A percentile compares a stretch with the other conserved stretches of the same genome.
Evolutionary conservation across 2,113 vertebrate genomes (phyloP).

Genomic region (Anarhynchus alexandrinus): DNA sequence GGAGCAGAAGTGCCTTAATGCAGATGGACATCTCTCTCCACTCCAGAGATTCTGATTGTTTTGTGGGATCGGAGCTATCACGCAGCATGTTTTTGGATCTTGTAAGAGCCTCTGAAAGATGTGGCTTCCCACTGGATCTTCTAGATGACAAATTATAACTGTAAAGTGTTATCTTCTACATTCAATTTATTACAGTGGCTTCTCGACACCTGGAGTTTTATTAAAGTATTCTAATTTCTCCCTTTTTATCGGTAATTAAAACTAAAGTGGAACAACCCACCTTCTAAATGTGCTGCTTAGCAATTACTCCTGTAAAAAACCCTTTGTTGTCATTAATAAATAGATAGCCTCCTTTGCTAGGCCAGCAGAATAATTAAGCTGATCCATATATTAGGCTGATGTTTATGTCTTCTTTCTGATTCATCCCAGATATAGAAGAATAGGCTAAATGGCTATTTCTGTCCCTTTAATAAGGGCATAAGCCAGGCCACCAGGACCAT

Average conservation of each 20-base stretch:
- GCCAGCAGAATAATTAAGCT: background rate
- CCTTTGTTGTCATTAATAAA: background rate
- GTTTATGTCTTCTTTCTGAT: background rate
- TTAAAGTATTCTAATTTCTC: background rate
- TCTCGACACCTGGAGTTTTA: background rate
- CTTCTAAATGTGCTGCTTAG: background rate
- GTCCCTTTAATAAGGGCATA: background rate
- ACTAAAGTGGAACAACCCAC: background rate
- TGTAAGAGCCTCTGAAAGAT: background rate
- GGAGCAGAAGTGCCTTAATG: background rate
- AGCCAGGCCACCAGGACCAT: background rate
- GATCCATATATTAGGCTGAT: background rate
- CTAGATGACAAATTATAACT: background rate
- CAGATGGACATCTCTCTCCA: background rate
- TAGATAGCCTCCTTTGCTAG: background rate
- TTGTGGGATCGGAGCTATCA: background rate
- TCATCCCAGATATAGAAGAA: background rate
- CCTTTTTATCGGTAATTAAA: slow-evolving; percentile 1
- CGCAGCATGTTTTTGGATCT: background rate
- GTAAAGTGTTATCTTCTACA: background rate
- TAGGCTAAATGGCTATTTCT: background rate
- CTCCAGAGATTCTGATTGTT: background rate
- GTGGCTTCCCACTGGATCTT: background rate
- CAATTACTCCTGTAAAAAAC: background rate
- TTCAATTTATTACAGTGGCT: background rate